Evolutionary conservation across 2,113 vertebrate species (phyloP).

Genomic region (Psilopsiagon aurifrons): DNA sequence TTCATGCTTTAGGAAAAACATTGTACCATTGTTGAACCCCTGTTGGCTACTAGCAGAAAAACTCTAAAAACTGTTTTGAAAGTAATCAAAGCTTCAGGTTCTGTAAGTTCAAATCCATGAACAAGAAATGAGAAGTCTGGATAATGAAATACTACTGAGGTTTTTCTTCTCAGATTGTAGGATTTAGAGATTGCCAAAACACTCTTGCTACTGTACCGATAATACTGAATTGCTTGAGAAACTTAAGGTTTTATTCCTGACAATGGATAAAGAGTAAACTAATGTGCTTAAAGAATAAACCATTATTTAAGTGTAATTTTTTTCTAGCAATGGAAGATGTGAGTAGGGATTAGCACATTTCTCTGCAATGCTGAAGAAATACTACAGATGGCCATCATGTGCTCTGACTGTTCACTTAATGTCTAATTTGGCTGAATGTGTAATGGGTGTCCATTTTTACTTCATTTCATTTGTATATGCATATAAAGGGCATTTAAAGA

Average conservation of each 20-base stretch:
- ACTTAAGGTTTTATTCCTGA: constrained; percentile 8
- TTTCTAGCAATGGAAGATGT: neutral
- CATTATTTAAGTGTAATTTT: neutral
- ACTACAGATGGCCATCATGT: neutral
- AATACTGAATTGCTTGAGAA: constrained; percentile 36
- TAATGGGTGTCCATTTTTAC: constrained; percentile 5
- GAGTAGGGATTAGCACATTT: neutral
- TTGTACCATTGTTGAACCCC: neutral
- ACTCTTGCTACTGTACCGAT: neutral
- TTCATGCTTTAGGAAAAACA: constrained; percentile 16
- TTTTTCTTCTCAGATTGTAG: neutral
- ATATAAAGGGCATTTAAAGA: constrained; percentile 6
- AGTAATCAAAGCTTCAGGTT: constrained; percentile 26
- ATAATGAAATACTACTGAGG: neutral
- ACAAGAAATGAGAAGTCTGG: neutral
- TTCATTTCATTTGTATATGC: constrained; percentile 2
- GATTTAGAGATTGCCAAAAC: constrained; percentile 25
- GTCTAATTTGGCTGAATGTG: constrained; percentile 7
- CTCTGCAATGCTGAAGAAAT: constrained; percentile 4
- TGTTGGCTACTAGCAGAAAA: constrained; percentile 27
- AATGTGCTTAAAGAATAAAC: constrained; percentile 2
- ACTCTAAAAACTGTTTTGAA: neutral
- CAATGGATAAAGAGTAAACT: neutral
- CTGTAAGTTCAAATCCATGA: neutral
- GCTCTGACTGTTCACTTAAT: constrained; percentile 9